Percentiles rank a stretch among this genome's conserved stretches.
These are phyloP conservation scores for Embiotoca jacksoni DNA, from an alignment of 2,113 vertebrate genomes.

Conservation along the genomic window DNA sequence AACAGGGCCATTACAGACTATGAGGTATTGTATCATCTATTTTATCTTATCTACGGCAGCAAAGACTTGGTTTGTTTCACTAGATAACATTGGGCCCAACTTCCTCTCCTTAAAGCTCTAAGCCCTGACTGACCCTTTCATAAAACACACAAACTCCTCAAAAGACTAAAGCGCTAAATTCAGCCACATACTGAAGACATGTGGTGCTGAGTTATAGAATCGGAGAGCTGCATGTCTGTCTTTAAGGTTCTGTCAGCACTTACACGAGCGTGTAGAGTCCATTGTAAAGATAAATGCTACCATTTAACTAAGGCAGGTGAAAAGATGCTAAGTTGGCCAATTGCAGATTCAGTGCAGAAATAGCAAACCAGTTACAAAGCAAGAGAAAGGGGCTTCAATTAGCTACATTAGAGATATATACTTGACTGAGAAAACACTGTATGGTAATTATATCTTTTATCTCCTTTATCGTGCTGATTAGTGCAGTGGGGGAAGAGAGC, in stretches of 20 bases:
- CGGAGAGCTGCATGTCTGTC: conserved; percentile 45
- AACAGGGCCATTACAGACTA: conserved; percentile 46
- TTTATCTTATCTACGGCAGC: conserved; percentile 76
- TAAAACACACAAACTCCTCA: conserved; percentile 18
- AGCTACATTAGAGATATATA: conserved; percentile 71
- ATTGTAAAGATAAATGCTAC: conserved; percentile 70
- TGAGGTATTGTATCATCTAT: conserved; percentile 52
- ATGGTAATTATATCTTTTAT: conserved; percentile 81
- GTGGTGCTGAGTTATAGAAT: conserved; percentile 32
- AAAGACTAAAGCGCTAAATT: conserved; percentile 9
- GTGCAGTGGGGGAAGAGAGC: conserved; percentile 73
- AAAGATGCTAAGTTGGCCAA: conserved; percentile 74
- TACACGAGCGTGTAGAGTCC: conserved; percentile 40
- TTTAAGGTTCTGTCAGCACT: conserved; percentile 24
- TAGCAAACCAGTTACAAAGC: conserved; percentile 75
- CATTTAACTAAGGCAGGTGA: conserved; percentile 65
- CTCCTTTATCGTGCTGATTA: conserved; percentile 82
- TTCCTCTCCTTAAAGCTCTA: conserved; percentile 69
- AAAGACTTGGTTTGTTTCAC: conserved; percentile 69
- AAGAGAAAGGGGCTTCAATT: conserved; percentile 68
- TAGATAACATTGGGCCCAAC: conserved; percentile 66
- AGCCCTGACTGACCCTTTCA: conserved; percentile 63
- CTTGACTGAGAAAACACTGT: conserved; percentile 76
- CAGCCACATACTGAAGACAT: conserved; percentile 11
- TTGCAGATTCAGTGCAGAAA: conserved; percentile 80